A percentile compares a stretch with the other conserved stretches of the same genome.
Conservation (phyloP, 1,140 invertebrate species). For the Trichoplusia ni region DNA sequence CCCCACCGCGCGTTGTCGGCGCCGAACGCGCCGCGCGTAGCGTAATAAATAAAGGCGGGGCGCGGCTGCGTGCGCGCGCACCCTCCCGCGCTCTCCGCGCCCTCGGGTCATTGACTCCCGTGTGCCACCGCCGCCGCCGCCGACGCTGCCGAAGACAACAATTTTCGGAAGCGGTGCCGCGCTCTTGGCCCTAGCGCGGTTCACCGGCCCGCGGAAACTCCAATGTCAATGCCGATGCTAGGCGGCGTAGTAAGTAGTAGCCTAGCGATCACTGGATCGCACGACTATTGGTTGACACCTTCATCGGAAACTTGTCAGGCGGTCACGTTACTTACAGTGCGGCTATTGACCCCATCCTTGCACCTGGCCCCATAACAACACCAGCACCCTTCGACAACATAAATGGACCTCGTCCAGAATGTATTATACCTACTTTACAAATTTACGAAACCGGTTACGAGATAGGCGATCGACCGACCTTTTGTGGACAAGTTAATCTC, state of each 20-base stretch:
- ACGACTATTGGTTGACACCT: neutral
- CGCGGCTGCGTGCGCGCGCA: slow-evolving; percentile 78
- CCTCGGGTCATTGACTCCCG: slow-evolving; percentile 75
- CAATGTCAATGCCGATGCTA: slow-evolving; percentile 76
- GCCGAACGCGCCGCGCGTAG: slow-evolving; percentile 74
- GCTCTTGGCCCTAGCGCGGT: slow-evolving; percentile 56
- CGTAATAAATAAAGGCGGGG: slow-evolving; percentile 81
- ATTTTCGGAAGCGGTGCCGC: slow-evolving; percentile 55
- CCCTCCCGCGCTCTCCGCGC: slow-evolving; percentile 72
- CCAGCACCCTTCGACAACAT: slow-evolving; percentile 41
- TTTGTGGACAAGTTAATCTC: slow-evolving; percentile 30
- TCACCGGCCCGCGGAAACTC: slow-evolving; percentile 43
- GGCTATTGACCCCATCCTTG: slow-evolving; percentile 58
- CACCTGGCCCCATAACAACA: slow-evolving; percentile 46
- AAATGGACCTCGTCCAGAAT: neutral
- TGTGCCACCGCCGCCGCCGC: slow-evolving; percentile 49
- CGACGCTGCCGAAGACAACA: slow-evolving; percentile 63
- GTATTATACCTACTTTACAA: slow-evolving; percentile 38
- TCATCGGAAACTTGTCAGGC: neutral
- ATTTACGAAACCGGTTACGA: slow-evolving; percentile 48
- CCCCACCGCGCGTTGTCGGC: slow-evolving; percentile 73
- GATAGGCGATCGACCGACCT: slow-evolving; percentile 46
- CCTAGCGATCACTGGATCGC: slow-evolving; percentile 23
- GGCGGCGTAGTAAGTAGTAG: slow-evolving; percentile 41
- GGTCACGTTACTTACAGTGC: slow-evolving; percentile 30